These are phyloP conservation scores for Falcunculus frontatus DNA, from an alignment of 2,113 vertebrate genomes.

Conservation along the genomic window DNA sequence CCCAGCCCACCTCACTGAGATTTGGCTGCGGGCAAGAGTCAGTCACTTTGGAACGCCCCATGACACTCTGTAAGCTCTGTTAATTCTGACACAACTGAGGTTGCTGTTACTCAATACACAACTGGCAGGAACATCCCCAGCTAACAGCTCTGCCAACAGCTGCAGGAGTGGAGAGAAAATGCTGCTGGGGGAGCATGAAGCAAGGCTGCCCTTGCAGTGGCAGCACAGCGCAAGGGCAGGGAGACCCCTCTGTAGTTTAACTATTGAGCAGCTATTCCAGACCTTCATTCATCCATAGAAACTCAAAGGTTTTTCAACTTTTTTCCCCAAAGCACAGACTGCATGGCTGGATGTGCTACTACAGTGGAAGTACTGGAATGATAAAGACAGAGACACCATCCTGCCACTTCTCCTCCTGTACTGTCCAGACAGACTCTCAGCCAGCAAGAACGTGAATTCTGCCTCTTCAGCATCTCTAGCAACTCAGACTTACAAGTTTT, in stretches of 20 bases:
- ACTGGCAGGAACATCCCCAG: neutral
- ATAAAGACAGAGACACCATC: neutral
- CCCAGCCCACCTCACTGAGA: too few species aligned
- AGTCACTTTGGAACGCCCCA: neutral
- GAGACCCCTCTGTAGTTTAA: neutral
- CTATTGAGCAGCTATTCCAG: neutral
- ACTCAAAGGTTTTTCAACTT: neutral
- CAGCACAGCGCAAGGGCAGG: neutral
- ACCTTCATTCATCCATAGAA: neutral
- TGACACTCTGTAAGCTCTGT: rapidly evolving
- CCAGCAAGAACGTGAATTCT: neutral
- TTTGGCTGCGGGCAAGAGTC: neutral
- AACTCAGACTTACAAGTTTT: neutral
- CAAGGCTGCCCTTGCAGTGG: neutral
- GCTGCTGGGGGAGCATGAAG: neutral
- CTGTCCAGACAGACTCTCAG: neutral
- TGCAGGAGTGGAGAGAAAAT: neutral
- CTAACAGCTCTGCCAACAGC: neutral
- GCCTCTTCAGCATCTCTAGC: neutral
- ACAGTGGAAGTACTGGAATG: neutral
- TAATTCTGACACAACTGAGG: neutral
- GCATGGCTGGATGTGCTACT: neutral
- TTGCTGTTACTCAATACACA: rapidly evolving
- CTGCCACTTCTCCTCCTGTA: neutral
- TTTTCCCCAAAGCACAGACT: neutral